Conservation (phyloP, 2,888 invertebrate genomes). For the Orthosia gracilis region DNA sequence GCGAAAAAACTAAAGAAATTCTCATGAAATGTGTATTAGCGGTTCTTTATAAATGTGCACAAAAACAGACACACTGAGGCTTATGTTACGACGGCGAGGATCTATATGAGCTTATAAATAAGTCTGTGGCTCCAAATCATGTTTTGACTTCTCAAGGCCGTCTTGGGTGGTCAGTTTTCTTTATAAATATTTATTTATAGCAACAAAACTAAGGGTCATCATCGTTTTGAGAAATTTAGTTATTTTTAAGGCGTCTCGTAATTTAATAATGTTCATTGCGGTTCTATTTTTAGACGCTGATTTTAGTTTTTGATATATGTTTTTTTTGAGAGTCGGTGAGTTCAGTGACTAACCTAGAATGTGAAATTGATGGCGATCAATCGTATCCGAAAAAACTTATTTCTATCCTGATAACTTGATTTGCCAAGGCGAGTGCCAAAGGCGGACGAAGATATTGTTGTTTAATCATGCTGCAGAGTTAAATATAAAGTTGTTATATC, state of each 20-base stretch:
- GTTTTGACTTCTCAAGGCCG: slow-evolving; percentile 60
- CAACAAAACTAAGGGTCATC: slow-evolving; percentile 20
- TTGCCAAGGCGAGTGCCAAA: background rate
- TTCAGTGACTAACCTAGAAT: background rate
- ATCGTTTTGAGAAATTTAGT: slow-evolving; percentile 23
- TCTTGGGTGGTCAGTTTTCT: slow-evolving; percentile 36
- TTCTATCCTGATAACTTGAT: background rate
- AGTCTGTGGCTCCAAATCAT: slow-evolving; percentile 37
- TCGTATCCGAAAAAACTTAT: background rate
- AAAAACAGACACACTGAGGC: slow-evolving; percentile 51
- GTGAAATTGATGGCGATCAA: background rate
- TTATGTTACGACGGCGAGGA: slow-evolving; percentile 35
- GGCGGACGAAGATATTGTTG: background rate
- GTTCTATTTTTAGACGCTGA: slow-evolving; percentile 3
- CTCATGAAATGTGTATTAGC: slow-evolving; percentile 52
- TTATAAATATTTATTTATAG: slow-evolving; percentile 46
- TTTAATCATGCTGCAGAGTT: background rate
- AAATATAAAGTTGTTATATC: background rate
- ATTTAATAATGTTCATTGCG: slow-evolving; percentile 1
- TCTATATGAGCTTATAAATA: slow-evolving; percentile 48
- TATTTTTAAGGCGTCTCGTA: slow-evolving; percentile 30
- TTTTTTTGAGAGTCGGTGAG: background rate
- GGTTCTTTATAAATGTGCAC: slow-evolving; percentile 55
- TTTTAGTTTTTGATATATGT: background rate
- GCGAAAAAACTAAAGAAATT: slow-evolving; percentile 22